These are phyloP conservation scores for Papilio aristodemus DNA, from an alignment of 1,140 invertebrate species.

Conservation along the genomic window DNA sequence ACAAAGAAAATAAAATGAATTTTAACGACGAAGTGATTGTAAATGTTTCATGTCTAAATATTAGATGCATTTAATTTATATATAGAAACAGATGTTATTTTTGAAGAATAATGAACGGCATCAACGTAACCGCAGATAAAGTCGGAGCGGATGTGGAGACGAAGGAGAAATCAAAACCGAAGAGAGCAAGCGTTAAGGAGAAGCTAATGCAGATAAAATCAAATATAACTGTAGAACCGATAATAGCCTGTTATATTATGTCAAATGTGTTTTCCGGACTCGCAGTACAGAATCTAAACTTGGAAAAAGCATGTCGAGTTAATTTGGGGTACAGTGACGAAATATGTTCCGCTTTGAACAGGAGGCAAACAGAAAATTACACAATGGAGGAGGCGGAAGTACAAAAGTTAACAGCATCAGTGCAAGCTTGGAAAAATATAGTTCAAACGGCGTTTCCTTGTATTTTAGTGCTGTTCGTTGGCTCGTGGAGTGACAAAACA, in stretches of 20 bases:
- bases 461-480: conserved; percentile 81
- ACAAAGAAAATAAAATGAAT: background rate
- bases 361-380: conserved; percentile 75
- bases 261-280: conserved; percentile 81
- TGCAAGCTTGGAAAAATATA: conserved; percentile 81
- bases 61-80: conserved; percentile 22
- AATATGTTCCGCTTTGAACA: conserved; percentile 81
- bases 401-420: conserved; percentile 82
- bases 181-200: conserved; percentile 55
- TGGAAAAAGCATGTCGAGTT: conserved; percentile 84
- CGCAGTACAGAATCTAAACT: conserved; percentile 82
- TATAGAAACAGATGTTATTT: conserved; percentile 21
- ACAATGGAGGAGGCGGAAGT: conserved; percentile 78
- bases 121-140: conserved; percentile 60
- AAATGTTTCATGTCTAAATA: background rate
- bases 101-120: conserved; percentile 67
- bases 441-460: conserved; percentile 81
- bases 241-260: conserved; percentile 82
- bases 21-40: background rate
- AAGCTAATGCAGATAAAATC: conserved; percentile 68
- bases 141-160: conserved; percentile 47
- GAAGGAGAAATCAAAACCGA: conserved; percentile 56
- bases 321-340: conserved; percentile 81
- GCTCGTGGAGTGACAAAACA: conserved; percentile 83
- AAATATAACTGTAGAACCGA: conserved; percentile 82